Evolutionary conservation across 2,888 invertebrate species (phyloP), one percentile per base, ranked within the genome.

Genomic region (Tiphia femorata): DNA sequence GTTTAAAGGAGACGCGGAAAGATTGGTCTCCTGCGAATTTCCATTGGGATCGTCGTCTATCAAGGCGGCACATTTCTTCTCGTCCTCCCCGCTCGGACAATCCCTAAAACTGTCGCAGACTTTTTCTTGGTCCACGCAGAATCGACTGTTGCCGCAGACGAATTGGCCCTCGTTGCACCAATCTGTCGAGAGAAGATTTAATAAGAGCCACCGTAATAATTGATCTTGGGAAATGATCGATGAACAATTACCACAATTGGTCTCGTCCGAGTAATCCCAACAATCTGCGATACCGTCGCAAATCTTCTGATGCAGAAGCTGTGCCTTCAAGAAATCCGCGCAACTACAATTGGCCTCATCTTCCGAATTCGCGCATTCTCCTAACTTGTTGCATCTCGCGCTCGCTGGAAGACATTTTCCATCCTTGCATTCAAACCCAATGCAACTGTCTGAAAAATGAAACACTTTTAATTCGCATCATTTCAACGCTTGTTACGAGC

Each of bases 281-380:
- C 93, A 93, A 75, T 93, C 93, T 1, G 91, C 88, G 20, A 91
- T 86, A 1, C 93, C 93, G 72, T 93, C 93, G 76, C 93, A 93
- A 44, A 93, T 90, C 81, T 93, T 93, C 10, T 90, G 86, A 58
- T 89, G 85, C 0, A 91, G 85, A 63, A 88, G 88, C 73, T 92
- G 91, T 1, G 91, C 88, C 51, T 86, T 86, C 35, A 93, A 80
- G 71, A 91, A 91, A 80, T 93, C 92, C 6, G 91, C 92, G 77
- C 93, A 93, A 16, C 90, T 87, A 76, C 93, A 93, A 49, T 88
- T 88, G 21, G 86, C 85, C 77, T 92, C 93, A 75, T 93, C 93
- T 59, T 89, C 89, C 1, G 91, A 91, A 58, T 88, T 88, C 5
- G 86, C 82, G 65, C 92, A 92, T 74, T 92, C 92, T 20, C 90